phyloP scores from a whole-genome alignment of 2,113 vertebrate genomes.

The Scomber japonicus region DNA sequence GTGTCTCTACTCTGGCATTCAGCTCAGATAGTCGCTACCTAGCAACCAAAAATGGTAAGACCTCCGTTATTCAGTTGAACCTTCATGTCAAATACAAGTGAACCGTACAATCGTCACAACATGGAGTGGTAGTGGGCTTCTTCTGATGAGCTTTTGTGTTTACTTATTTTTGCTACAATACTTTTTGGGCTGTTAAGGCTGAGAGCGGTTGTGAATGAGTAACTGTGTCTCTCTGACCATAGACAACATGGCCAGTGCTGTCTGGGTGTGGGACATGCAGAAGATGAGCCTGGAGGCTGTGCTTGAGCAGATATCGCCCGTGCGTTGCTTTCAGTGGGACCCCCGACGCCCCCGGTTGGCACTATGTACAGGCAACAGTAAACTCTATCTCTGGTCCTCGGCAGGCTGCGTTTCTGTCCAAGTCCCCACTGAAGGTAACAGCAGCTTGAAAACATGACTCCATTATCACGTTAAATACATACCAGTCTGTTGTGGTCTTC shows the following conservation, averaged over 20 bases:
- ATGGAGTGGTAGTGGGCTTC: too few species aligned
- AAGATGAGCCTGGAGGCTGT: constrained; percentile 89
- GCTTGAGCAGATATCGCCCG: constrained; percentile 88
- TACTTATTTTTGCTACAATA: not conserved
- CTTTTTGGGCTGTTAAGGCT: not conserved
- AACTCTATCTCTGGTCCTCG: constrained; percentile 92
- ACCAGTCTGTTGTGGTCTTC: not conserved
- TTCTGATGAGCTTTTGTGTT: not conserved
- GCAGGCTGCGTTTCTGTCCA: constrained; percentile 90
- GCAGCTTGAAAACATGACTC: not conserved
- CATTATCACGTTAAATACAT: not conserved
- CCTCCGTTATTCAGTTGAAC: not conserved
- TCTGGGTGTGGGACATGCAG: constrained; percentile 96
- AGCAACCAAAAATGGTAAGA: constrained; percentile 92
- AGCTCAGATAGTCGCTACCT: constrained; percentile 94
- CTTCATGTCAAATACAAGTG: not conserved
- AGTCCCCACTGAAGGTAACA: constrained; percentile 90
- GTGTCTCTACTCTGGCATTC: constrained; percentile 91
- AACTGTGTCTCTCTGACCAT: constrained; percentile 18
- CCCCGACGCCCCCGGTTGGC: constrained; percentile 89
- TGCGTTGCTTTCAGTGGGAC: constrained; percentile 94
- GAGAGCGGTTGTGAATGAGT: constrained; percentile 9
- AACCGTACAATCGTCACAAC: not conserved
- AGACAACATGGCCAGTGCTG: constrained; percentile 90
- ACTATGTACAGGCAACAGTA: constrained; percentile 89